Conservation (phyloP, 2,888 invertebrate genomes). For the Podabrus alpinus region DNA sequence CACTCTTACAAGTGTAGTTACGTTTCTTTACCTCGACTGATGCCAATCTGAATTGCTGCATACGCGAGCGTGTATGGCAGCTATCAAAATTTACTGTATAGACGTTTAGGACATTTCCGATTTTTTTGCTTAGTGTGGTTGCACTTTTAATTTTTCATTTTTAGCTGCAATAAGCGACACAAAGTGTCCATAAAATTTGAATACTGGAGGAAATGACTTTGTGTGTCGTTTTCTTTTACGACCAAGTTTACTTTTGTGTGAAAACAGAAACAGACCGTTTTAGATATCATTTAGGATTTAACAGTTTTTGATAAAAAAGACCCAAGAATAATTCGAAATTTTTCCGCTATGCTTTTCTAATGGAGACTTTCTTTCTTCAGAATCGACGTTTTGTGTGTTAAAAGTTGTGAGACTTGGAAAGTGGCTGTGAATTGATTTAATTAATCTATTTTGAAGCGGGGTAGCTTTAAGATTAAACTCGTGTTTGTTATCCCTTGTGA, state of each 20-base stretch:
- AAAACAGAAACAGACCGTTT: background rate
- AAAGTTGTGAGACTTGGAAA: background rate
- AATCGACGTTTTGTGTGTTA: background rate
- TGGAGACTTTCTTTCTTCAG: background rate
- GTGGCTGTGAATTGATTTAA: background rate
- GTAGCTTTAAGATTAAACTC: background rate
- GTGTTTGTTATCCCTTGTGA: background rate
- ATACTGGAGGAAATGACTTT: background rate
- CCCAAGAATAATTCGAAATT: background rate
- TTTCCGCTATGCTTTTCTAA: background rate
- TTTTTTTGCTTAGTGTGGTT: background rate
- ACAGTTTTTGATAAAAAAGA: background rate
- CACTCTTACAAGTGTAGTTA: conserved; percentile 30
- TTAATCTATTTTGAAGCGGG: background rate
- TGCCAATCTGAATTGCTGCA: conserved; percentile 10
- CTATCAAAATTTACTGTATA: conserved; percentile 20
- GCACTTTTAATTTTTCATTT: background rate
- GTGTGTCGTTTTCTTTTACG: background rate
- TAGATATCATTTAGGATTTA: background rate
- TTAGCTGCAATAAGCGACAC: background rate
- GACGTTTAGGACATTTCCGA: background rate
- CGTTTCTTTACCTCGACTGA: conserved; percentile 15
- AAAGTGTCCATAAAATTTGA: background rate
- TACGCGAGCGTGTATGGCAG: conserved; percentile 5
- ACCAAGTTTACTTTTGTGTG: background rate